Base-by-base conservation (phyloP, 2,797 vertebrate genomes). In the Geotrypetes seraphini region DNA sequence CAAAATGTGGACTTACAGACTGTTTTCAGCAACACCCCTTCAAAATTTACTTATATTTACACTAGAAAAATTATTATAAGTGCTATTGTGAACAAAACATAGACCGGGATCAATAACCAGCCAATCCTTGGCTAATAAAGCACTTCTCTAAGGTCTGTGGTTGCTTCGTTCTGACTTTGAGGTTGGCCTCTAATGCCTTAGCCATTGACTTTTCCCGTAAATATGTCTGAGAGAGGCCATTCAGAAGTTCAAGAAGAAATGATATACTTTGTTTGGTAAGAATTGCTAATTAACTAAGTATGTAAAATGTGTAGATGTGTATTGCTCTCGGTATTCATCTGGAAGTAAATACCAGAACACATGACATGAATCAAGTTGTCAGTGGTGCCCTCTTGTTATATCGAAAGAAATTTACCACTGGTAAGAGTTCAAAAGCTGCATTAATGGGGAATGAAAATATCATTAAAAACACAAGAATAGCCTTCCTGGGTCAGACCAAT, bases 11-110 rank as follows among this genome's bases (percentile, higher is more conserved):
- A 85, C 86, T 84, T 79, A 89, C 85, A 86, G 87, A 93, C 89
- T 87, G 89, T 91, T 96, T 85, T 84, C 81, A 86, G 86, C 76
- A 83, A 84, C 89, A 87, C 85, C 85, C 90, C 89, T 93, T 96
- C 92, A 96, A 88, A 47, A 93, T 94, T 91, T 92, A 90, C 90
- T 81, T 83, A 92, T 96, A 96, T 97, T 98, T 98, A 97, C 95
- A 95, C 88, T 93, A 90, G 88, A 90, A 95, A 95, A 93, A 93
- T 90, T 93, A 91, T 90, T 85, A 85, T 94, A 92, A 97, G 95
- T 96, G 92, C 92, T 96, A 79, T 69, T 92, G 90, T 92, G 90
- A 92, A 92, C 88, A 90, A 88, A 94, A 85, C 81, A 83, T 70
- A 91, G 89, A 93, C 91, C 91, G 29, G 84, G 86, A 96, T 97